phyloP scores from a whole-genome alignment of 2,113 vertebrate species.

The Pipa parva region DNA sequence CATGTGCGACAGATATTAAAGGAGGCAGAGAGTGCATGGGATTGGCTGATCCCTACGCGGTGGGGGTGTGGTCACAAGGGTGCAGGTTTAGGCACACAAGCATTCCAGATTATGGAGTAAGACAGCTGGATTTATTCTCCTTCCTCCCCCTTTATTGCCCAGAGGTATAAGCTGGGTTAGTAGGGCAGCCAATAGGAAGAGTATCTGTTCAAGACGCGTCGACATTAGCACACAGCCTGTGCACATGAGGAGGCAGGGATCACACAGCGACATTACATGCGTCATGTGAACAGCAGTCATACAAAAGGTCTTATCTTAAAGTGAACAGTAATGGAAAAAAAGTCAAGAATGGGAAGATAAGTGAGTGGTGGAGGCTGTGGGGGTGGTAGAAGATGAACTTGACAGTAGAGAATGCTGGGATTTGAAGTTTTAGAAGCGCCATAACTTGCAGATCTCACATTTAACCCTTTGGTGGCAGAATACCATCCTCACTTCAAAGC shows the following conservation, averaged over 20 bases:
- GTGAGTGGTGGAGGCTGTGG: too few species aligned
- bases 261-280: not conserved
- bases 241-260: conserved; percentile 10
- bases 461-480: too few species aligned
- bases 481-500: too few species aligned
- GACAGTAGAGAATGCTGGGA: too few species aligned
- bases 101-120: not conserved
- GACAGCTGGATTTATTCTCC: not conserved
- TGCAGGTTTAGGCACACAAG: not conserved
- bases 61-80: not conserved
- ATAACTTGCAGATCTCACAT: too few species aligned
- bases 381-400: too few species aligned
- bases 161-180: conserved; percentile 12
- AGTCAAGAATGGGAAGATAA: too few species aligned
- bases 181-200: conserved; percentile 16
- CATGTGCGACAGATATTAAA: not conserved
- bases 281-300: not conserved
- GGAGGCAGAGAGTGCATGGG: not conserved
- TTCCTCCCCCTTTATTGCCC: not conserved
- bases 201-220: not conserved
- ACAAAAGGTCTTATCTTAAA: not conserved
- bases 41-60: not conserved
- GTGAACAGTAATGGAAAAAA: not conserved
- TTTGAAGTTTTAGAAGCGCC: too few species aligned
- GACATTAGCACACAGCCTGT: not conserved